Evolutionary conservation across 2,113 vertebrate genomes (phyloP).

Genomic region (Pithys albifrons): DNA sequence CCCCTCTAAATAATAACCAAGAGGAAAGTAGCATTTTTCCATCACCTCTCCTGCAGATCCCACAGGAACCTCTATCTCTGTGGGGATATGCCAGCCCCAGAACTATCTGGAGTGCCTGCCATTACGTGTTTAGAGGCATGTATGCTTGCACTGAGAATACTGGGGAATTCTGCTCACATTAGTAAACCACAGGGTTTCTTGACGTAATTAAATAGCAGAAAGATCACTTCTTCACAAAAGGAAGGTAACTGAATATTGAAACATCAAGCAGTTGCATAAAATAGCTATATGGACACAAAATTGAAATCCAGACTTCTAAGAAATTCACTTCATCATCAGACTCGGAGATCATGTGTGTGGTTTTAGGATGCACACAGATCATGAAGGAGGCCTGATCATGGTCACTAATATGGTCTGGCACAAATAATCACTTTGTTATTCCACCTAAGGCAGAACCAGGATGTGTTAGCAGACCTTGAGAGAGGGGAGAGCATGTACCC

Average conservation of each 20-base stretch:
- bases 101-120: neutral
- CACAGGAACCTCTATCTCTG: neutral
- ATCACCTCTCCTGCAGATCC: neutral
- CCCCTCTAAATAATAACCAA: neutral
- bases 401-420: neutral
- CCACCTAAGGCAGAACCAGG: neutral
- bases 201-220: conserved; percentile 39
- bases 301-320: neutral
- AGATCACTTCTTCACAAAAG: neutral
- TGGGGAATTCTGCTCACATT: neutral
- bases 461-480: neutral
- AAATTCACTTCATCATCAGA: neutral
- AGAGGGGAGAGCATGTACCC: neutral
- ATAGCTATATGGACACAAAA: neutral
- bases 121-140: neutral
- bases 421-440: neutral
- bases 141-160: neutral
- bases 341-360: neutral
- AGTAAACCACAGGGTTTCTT: neutral
- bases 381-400: neutral
- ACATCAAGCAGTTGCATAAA: neutral
- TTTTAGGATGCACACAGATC: rapidly evolving
- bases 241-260: conserved; percentile 27
- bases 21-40: neutral
- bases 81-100: neutral